Evolutionary conservation across 1,140 invertebrate genomes (phyloP).

Genomic region (Ladona fulva): DNA sequence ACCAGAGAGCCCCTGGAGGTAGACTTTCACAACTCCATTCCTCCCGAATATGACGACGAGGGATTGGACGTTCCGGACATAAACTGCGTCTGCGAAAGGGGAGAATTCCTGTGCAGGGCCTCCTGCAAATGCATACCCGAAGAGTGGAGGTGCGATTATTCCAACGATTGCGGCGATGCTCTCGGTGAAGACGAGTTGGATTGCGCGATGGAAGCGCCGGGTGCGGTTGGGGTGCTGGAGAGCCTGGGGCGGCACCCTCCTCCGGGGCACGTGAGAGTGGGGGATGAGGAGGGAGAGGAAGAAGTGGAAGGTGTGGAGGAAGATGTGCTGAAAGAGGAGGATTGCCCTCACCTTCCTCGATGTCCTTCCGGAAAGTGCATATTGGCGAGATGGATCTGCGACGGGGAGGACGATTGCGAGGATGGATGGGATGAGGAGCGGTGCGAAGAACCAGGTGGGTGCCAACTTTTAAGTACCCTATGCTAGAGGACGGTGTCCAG

Average conservation of each 20-base stretch:
- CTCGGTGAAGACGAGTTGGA: slow-evolving; percentile 55
- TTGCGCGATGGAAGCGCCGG: slow-evolving; percentile 40
- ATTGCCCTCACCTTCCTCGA: background rate
- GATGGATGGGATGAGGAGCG: background rate
- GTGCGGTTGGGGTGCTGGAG: no score
- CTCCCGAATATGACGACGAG: background rate
- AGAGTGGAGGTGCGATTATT: slow-evolving; percentile 26
- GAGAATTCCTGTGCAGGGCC: slow-evolving; percentile 44
- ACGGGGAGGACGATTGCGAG: background rate
- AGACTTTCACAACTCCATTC: background rate
- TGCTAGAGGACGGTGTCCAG: no score
- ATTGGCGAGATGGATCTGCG: background rate
- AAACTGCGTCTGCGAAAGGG: slow-evolving; percentile 31
- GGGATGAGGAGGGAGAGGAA: background rate
- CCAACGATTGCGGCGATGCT: slow-evolving; percentile 66
- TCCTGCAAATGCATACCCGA: slow-evolving; percentile 52
- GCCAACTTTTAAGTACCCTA: background rate
- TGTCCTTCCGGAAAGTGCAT: background rate
- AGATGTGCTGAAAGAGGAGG: background rate
- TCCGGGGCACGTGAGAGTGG: no score
- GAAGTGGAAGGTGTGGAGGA: background rate
- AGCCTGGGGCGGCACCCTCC: background rate
- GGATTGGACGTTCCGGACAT: background rate
- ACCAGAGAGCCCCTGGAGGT: no score
- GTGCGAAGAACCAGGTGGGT: background rate